Conservation (phyloP, 2,113 vertebrate genomes). For the Nothocercus nigrocapillus region DNA sequence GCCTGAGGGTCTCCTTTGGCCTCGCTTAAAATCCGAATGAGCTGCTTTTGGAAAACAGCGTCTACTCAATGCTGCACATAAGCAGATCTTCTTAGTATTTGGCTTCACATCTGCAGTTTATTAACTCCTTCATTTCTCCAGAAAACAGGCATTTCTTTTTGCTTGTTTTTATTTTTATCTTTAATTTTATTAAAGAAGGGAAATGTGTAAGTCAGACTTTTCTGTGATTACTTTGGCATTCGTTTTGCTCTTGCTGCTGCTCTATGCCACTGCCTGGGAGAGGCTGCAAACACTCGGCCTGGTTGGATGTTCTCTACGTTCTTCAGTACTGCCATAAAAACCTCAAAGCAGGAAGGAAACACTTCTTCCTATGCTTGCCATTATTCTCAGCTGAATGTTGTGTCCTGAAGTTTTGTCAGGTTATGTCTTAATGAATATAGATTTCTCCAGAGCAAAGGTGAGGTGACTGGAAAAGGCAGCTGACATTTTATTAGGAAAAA, state of each 20-base stretch:
- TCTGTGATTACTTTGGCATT: background rate
- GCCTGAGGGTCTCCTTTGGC: background rate
- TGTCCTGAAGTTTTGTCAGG: background rate
- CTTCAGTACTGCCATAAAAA: fast-evolving
- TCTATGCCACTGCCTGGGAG: background rate
- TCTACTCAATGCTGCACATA: background rate
- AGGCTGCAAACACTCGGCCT: background rate
- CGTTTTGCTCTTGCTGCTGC: background rate
- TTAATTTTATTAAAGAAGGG: background rate
- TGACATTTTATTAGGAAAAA: background rate
- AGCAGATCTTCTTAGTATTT: background rate
- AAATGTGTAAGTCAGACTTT: background rate
- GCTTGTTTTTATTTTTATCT: background rate
- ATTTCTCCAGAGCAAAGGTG: background rate
- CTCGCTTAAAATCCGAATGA: background rate
- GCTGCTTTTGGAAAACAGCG: background rate
- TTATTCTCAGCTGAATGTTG: background rate
- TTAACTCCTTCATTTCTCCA: background rate
- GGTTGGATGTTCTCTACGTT: background rate
- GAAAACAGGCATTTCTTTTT: background rate
- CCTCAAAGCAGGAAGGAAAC: background rate
- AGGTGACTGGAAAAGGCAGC: background rate
- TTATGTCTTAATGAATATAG: background rate
- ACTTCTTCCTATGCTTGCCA: fast-evolving
- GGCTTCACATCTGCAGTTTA: background rate